Base-by-base conservation (phyloP, 2,888 invertebrate species). In the Cheiracanthium punctorium region DNA sequence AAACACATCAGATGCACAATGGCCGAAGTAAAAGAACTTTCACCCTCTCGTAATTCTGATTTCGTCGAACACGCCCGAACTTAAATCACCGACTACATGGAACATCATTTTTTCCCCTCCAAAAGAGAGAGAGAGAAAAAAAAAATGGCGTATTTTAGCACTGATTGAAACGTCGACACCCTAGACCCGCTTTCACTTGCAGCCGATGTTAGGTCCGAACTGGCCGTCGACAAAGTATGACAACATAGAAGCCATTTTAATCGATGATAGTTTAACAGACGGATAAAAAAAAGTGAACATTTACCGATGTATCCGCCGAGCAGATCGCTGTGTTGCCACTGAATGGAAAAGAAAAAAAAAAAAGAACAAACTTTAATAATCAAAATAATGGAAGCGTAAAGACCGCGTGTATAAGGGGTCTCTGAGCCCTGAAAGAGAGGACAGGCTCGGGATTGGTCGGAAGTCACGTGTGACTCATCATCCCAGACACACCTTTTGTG, bases 401-500 rank as follows among this genome's bases (percentile, higher is more conserved):
- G 70, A 72, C 32, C 64, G 10, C 32, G 24, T 69, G 76, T 69
- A 24, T 28, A 24, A 8, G 14, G n/a, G n/a, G n/a, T n/a, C n/a
- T n/a, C n/a, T n/a, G n/a, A n/a, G n/a, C 10, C 41, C 65, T 67
- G 30, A n/a, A 29, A 64, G 74, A 12, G 65, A 29, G 48, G 58
- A 70, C 30, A 69, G 76, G n/a, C 20, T n/a, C n/a, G 70, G 37
- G 10, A 37, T 28, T 29, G 32, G 65, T 72, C 64, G 82, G 82
- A 82, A 82, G 67, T 82, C 76, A 82, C 77, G 72, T 48, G 33
- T 72, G 64, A 73, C 65, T 77, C 76, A 67, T 43, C 76, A 67
- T 43, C 77, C 24, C 67, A 33, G 71, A n/a, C n/a, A n/a, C n/a
- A n/a, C n/a, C n/a, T 29, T 12, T 48, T 48, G 43, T 48, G 14